These are phyloP conservation scores for Tinea trinotella DNA, from an alignment of 2,888 invertebrate species.

Conservation along the genomic window DNA sequence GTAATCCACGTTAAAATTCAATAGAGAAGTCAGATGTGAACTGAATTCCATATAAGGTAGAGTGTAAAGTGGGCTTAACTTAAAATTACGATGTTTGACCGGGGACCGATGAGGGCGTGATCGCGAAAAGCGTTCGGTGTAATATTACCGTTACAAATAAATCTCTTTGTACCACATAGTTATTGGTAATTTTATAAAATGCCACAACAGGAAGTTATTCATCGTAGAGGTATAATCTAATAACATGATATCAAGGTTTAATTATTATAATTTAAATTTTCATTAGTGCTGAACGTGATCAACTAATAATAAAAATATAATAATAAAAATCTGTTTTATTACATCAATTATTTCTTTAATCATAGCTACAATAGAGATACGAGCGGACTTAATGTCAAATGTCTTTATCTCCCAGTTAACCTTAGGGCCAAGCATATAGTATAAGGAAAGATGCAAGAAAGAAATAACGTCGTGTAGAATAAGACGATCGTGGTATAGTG, in stretches of 20 bases:
- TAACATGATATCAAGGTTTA: not conserved
- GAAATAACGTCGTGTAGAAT: too few species aligned
- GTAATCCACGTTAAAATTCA: not conserved
- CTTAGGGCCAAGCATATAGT: too few species aligned
- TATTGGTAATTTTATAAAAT: slow-evolving; percentile 4
- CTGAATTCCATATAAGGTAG: not conserved
- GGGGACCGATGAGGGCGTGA: slow-evolving; percentile 11
- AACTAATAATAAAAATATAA: too few species aligned
- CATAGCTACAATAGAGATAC: too few species aligned
- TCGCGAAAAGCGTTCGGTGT: slow-evolving; percentile 17
- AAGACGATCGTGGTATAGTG: too few species aligned
- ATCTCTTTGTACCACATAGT: not conserved
- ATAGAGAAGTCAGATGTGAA: not conserved
- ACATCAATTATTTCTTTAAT: too few species aligned
- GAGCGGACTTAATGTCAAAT: too few species aligned
- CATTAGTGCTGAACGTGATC: too few species aligned
- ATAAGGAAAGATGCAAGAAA: too few species aligned
- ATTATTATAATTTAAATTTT: not conserved
- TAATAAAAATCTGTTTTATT: too few species aligned
- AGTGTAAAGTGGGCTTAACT: slow-evolving; percentile 19
- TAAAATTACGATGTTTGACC: slow-evolving; percentile 31
- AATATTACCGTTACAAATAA: slow-evolving; percentile 14
- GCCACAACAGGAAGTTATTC: not conserved
- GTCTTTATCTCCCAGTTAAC: too few species aligned
- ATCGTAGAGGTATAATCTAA: too few species aligned